Evolutionary conservation across 2,797 vertebrate species (phyloP), one percentile per base, ranked within the genome.

Genomic region (Valencia hispanica): DNA sequence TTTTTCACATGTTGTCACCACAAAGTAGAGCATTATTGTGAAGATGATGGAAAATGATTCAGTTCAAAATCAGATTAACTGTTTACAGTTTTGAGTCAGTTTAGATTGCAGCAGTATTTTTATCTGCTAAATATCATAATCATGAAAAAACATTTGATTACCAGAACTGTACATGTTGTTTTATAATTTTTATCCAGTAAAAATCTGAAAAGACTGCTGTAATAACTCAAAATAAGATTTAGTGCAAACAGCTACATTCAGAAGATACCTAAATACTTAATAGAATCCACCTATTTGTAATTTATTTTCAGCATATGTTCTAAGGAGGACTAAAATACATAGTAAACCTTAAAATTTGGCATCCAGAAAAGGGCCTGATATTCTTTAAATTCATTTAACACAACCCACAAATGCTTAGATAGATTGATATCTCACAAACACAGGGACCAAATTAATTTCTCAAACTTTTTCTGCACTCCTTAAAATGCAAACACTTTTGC

Each of bases 251-350:
- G 10, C 20, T 25, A 14, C 39, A 4, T 15, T 41, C 25, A 43
- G 36, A 68, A 68, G 25, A 15, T 5, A 41, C 39, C 65, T n/a
- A 15, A 11, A 12, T 66, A 66, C 1, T 25, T 41, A 63, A 22
- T 39, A 25, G 20, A 66, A 22, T 39, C 25, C 5, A 5, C 22
- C 34, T 5, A 5, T 39, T 5, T 27, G 1, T 15, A 7, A 27
- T 68, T 20, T 68, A 68, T 68, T 68, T 20, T 68, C 25, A 6
- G 63, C 27, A 68, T 68, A 45, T 68, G 39, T 68, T 45, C 25
- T 27, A 39, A 15, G 22, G 27, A 68, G 12, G 25, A 15, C 63
- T 43, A 7, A 22, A 39, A n/a, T 66, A 41, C 22, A 7, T 36
- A 32, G 36, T 11, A 34, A 36, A 36, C 32, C 32, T 22, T n/a